These are phyloP conservation scores for Oxycera nigricornis DNA, from an alignment of 2,888 invertebrate genomes.

Conservation along the genomic window DNA sequence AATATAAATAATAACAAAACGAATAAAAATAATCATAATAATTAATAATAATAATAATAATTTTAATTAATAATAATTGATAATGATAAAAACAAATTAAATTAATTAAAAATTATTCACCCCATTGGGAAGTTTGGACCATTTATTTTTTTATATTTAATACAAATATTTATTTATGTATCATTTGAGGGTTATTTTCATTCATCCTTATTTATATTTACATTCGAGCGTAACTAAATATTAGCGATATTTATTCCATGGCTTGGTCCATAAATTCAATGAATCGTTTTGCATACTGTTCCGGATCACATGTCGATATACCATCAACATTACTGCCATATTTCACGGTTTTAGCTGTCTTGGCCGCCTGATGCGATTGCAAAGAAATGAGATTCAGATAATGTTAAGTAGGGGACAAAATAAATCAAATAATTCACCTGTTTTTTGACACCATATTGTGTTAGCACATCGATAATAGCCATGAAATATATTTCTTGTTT, in stretches of 20 bases:
- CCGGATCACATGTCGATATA: conserved; percentile 98
- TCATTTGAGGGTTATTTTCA: too few species aligned
- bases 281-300: conserved; percentile 97
- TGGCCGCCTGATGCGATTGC: conserved; percentile 76
- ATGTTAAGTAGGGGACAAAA: neutral
- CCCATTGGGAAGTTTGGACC: too few species aligned
- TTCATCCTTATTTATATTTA: too few species aligned
- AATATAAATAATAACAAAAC: too few species aligned
- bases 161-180: too few species aligned
- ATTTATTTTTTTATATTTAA: too few species aligned
- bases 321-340: conserved; percentile 98
- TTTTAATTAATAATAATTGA: too few species aligned
- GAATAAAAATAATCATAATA: too few species aligned
- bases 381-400: neutral
- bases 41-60: too few species aligned
- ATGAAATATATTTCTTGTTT: conserved; percentile 96
- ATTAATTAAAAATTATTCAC: too few species aligned
- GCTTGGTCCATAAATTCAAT: conserved; percentile 97
- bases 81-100: too few species aligned
- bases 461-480: conserved; percentile 96
- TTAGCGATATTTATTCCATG: conserved; percentile 73
- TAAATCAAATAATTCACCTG: conserved; percentile 61
- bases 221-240: too few species aligned
- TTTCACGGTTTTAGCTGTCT: conserved; percentile 99
- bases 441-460: conserved; percentile 98